Evolutionary conservation across 1,140 invertebrate genomes (phyloP), one percentile per base, ranked within the genome.

Genomic region (Trissolcus basalis): DNA sequence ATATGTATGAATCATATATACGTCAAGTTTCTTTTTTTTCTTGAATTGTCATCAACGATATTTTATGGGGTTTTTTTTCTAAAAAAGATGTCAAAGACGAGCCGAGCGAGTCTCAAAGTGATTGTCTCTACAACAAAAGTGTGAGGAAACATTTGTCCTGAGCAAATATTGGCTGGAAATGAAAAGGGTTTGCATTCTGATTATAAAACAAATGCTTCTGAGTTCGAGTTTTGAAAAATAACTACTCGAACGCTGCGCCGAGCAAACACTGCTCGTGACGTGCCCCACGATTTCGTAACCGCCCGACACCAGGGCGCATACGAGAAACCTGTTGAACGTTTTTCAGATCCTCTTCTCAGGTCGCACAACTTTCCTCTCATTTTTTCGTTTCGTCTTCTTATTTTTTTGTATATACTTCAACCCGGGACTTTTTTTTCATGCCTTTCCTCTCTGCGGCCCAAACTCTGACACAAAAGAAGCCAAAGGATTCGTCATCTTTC

Each of bases 131-230:
- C n/a, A n/a, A 50, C 64, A 50, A 72, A 76, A 77, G 74, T 71
- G 63, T 56, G 58, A 68, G 67, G 47, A 67, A 67, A 77, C 53
- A 77, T 77, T 77, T 71, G 50, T 4, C 9, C 33, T 7, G 43
- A n/a, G 14, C 51, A 77, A 77, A 77, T 71, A 74, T 78, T 67
- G 59, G 4, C 49, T 54, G 55, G 39, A 74, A 63, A 61, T 71
- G 61, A 77, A 71, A 77, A 72, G 44, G 71, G 59, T 78, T 73
- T 78, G 44, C 76, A 58, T 32, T 56, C 39, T 48, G 76, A 70
- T 78, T 67, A 70, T 69, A 72, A 65, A 75, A 70, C 71, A 75
- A 75, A 70, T 71, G 71, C 77, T 79, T 51, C 71, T 68, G 70
- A 74, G 67, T 72, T 72, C 49, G 63, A 69, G 58, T 73, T 67